phyloP scores from a whole-genome alignment of 2,113 vertebrate species.

The Hippoglossus stenolepis region DNA sequence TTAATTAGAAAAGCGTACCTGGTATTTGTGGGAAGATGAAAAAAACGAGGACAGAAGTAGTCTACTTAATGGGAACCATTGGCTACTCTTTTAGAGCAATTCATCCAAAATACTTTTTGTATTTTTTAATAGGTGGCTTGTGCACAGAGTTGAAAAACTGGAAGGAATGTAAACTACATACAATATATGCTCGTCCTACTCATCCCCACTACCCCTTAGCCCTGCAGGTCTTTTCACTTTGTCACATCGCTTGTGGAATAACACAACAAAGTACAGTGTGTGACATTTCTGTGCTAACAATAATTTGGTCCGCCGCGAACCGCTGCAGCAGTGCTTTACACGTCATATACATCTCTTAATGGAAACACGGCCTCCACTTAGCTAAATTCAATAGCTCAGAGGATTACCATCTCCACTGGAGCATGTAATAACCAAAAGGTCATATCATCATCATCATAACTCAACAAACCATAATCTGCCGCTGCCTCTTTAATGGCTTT shows the following conservation, averaged over 20 bases:
- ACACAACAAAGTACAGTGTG: constrained; percentile 12
- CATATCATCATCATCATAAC: constrained; percentile 66
- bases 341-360: constrained; percentile 51
- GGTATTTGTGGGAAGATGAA: neutral
- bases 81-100: neutral
- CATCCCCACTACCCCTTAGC: neutral
- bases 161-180: neutral
- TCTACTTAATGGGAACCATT: neutral
- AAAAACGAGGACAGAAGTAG: neutral
- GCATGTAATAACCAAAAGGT: constrained; percentile 73
- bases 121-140: neutral
- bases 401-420: constrained; percentile 64
- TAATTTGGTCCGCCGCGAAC: constrained; percentile 25
- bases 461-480: constrained; percentile 63
- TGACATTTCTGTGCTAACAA: constrained; percentile 33
- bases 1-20: neutral
- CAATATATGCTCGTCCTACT: constrained; percentile 1
- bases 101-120: neutral
- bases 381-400: constrained; percentile 60
- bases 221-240: constrained; percentile 11
- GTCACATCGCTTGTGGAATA: neutral
- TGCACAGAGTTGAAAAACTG: neutral
- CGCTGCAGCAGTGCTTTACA: constrained; percentile 6
- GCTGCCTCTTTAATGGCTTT: constrained; percentile 66
- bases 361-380: constrained; percentile 59